These are phyloP conservation scores for Oryctes rhinoceros DNA, from an alignment of 1,140 invertebrate species.

Conservation along the genomic window DNA sequence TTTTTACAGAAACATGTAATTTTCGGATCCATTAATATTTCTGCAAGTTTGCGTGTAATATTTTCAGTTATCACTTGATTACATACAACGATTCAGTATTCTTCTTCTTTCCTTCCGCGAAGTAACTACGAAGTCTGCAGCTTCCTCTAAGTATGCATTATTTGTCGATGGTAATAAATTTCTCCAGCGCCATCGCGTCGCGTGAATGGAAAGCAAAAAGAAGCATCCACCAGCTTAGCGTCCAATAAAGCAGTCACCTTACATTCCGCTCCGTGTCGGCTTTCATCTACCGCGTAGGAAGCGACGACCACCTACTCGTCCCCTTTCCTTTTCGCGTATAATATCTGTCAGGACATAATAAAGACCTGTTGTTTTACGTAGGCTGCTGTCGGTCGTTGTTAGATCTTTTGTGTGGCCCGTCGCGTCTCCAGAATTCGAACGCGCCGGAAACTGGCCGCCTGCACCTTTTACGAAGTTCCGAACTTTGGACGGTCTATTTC, in stretches of 20 bases:
- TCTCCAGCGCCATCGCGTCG: neutral
- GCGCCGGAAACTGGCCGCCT: neutral
- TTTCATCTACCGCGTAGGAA: neutral
- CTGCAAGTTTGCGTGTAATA: too few species aligned
- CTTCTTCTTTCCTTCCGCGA: neutral
- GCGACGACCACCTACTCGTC: neutral
- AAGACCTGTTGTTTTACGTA: slow-evolving; percentile 34
- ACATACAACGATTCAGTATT: too few species aligned
- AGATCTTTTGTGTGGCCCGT: slow-evolving; percentile 10
- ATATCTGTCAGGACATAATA: slow-evolving; percentile 33
- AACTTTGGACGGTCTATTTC: slow-evolving; percentile 2
- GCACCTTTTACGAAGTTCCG: neutral
- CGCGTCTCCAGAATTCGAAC: neutral
- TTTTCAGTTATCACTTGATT: too few species aligned
- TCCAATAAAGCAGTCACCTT: slow-evolving; percentile 28
- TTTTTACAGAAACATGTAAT: too few species aligned
- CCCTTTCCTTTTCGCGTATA: neutral
- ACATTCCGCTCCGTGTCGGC: neutral
- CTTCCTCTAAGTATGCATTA: slow-evolving; percentile 9
- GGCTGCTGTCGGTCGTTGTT: slow-evolving; percentile 16
- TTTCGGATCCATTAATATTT: too few species aligned
- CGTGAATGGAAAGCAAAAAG: neutral
- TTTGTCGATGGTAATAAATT: slow-evolving; percentile 27
- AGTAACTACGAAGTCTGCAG: neutral
- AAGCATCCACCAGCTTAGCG: neutral